Base-by-base conservation (phyloP, 2,113 vertebrate species). In the Rattus rattus region DNA sequence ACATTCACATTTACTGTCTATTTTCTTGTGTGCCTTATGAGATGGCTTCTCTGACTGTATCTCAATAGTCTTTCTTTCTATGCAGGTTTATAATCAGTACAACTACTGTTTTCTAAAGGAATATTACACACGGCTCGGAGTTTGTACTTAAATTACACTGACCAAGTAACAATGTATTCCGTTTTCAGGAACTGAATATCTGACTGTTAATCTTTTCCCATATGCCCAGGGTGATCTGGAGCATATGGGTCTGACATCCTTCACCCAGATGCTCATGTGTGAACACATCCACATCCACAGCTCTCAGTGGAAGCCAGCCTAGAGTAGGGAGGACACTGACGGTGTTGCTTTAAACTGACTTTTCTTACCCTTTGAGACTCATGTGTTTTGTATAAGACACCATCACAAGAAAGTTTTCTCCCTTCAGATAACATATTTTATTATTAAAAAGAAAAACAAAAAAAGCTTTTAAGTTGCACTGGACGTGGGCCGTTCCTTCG, bases 1-100 rank as follows among this genome's bases (percentile, higher is more conserved):
- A 98, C 98, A 98, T 98, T 99, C 99, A 99, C 99, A 99, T 99
- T 99, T 98, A 98, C 99, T 99, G 99, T 99, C 98, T 99, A 98
- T 98, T 98, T 98, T 99, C 99, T 99, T 99, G 99, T 99, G 99
- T 98, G 98, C 99, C 98, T 99, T 99, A 99, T 91, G 97, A 98
- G 98, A 98, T 99, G 99, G 99, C 99, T 98, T 98, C 99, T 98
- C 98, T 98, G 99, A 99, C 99, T 99, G 98, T 99, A 98, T 99
- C 98, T 98, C 98, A 98, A 95, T 98, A 98, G 98, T 98, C 98
- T 98, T 99, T 98, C 98, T 98, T 98, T 99, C 99, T 99, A 99
- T 99, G 99, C 99, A 99, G 98, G 98, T 98, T 98, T 98, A 96
- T 98, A 98, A 98, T 98, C 98, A 98, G 98, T 98, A 97, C 97